Evolutionary conservation across 1,140 invertebrate genomes (phyloP).

Genomic region (Melitaea cinxia): DNA sequence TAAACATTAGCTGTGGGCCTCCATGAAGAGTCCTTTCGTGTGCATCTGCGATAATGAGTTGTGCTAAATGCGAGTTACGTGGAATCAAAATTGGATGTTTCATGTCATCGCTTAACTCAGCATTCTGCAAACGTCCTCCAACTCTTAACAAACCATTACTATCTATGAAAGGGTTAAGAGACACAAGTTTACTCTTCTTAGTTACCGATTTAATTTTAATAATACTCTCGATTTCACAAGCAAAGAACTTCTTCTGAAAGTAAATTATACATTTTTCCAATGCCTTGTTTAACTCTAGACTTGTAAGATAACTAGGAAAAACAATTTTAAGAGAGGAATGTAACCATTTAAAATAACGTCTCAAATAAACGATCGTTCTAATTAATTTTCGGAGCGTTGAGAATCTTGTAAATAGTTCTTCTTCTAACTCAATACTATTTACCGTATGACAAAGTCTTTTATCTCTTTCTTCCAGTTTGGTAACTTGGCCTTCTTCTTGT

Average conservation of each 20-base stretch:
- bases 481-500: slow-evolving; percentile 9
- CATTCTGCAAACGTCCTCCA: not conserved
- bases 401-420: slow-evolving; percentile 19
- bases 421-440: not conserved
- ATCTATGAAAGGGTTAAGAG: not conserved
- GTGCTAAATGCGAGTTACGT: not conserved
- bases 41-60: slow-evolving; percentile 10
- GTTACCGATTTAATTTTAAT: not conserved
- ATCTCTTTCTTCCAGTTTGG: slow-evolving; percentile 22
- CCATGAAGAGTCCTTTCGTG: slow-evolving; percentile 16
- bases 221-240: not conserved
- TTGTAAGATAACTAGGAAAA: not conserved
- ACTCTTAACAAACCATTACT: not conserved
- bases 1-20: slow-evolving; percentile 4
- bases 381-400: slow-evolving; percentile 7
- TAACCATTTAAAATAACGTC: slow-evolving; percentile 1
- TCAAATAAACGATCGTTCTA: not conserved
- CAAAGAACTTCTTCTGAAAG: not conserved
- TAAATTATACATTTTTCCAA: not conserved
- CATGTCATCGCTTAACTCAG: not conserved
- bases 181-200: not conserved
- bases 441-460: not conserved
- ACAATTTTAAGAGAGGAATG: not conserved
- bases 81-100: slow-evolving; percentile 19
- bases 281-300: not conserved